phyloP scores from a whole-genome alignment of 2,797 vertebrate genomes.

The Euthynnus affinis region DNA sequence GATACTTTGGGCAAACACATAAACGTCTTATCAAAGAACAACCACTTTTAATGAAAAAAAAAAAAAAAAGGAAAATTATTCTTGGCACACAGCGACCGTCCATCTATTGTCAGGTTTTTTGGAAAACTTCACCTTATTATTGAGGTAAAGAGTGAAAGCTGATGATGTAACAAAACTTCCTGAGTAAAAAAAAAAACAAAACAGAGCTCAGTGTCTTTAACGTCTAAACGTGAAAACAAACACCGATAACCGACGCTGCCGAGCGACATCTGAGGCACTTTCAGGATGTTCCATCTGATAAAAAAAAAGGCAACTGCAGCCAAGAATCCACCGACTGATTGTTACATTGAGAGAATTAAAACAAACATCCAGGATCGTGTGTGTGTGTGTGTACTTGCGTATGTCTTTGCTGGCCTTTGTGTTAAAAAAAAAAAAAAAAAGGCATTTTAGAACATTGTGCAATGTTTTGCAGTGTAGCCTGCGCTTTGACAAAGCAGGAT shows the following conservation, averaged over 20 bases:
- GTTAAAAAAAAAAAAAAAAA: no score
- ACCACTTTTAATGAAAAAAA: slow-evolving; percentile 6
- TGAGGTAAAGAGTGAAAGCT: slow-evolving; percentile 43
- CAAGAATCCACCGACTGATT: slow-evolving; percentile 39
- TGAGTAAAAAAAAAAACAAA: slow-evolving; percentile 76
- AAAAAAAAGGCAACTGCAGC: slow-evolving; percentile 30
- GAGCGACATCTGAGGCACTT: slow-evolving; percentile 41
- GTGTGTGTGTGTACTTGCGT: slow-evolving; percentile 3
- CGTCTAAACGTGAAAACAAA: slow-evolving; percentile 22
- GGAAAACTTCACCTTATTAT: slow-evolving; percentile 18
- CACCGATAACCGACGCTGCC: background rate
- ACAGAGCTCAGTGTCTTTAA: slow-evolving; percentile 23
- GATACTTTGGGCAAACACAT: background rate
- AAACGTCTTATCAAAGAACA: background rate
- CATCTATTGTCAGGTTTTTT: slow-evolving; percentile 42
- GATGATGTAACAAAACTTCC: slow-evolving; percentile 70
- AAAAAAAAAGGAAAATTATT: no score
- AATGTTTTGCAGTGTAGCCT: slow-evolving; percentile 6
- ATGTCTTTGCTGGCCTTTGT: slow-evolving; percentile 5
- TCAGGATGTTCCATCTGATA: slow-evolving; percentile 26
- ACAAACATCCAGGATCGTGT: slow-evolving; percentile 43
- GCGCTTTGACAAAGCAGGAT: slow-evolving; percentile 14
- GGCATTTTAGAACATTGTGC: slow-evolving; percentile 48
- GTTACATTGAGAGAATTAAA: slow-evolving; percentile 44
- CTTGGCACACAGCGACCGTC: slow-evolving; percentile 29